Evolutionary conservation across 2,888 invertebrate genomes (phyloP), one percentile per base, ranked within the genome.

Genomic region (Nephrotoma guestfalica): DNA sequence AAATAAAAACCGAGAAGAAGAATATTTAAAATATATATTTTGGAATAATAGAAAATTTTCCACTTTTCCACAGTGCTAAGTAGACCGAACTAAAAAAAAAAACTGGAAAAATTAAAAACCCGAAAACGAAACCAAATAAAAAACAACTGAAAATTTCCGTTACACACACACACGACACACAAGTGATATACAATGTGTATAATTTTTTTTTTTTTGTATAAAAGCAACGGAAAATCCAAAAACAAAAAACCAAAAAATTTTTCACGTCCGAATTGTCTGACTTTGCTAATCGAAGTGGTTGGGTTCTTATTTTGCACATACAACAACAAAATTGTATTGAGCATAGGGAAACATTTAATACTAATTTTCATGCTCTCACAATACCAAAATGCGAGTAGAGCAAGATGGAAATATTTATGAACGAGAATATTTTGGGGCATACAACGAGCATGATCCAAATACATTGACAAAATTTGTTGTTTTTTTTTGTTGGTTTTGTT

Each of bases 251-350:
- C 71, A 71, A 71, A 71, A 71, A 71, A 71, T 71, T 71, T 71
- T 71, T 71, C 84, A 84, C 84, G 84, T 84, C 84, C 84, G 84
- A 84, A 41, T 41, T 84, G 41, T 84, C 42, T 41, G 84, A 84
- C 84, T 84, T 84, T 84, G 84, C 84, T 84, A 84, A 84, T 84
- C 84, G 84, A 84, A 84, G 84, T 84, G 84, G 84, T 84, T 84
- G 41, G 41, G 71, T 71, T 71, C 71, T 71, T 71, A 71, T 71
- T 71, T 71, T 30, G 71, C 71, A 71, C 71, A 71, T 30, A 71
- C 30, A 71, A 57, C 15, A 57, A n/a, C 15, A 57, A 57, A n/a
- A 57, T 13, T 47, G 1, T 47, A 15, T 71, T 30, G 30, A 30
- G 9, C 9, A 71, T 71, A 30, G 71, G 71, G 30, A 30, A 30